Evolutionary conservation across 2,888 invertebrate genomes (phyloP).

Genomic region (Chymomyza caudatula): DNA sequence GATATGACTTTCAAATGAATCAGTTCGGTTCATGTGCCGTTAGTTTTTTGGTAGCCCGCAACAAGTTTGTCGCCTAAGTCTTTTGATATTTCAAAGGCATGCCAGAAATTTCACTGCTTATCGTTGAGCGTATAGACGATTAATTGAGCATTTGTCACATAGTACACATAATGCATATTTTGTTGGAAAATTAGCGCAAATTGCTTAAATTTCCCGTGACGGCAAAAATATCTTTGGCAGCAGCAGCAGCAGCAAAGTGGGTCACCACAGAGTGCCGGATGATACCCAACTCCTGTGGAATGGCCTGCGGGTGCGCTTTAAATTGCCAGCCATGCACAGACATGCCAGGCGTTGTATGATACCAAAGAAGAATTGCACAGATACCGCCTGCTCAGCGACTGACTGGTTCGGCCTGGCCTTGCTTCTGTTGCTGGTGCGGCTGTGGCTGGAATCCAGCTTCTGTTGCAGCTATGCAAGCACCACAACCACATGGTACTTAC

Average conservation of each 20-base stretch:
- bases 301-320: slow-evolving; percentile 65
- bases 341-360: slow-evolving; percentile 31
- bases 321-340: slow-evolving; percentile 50
- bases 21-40: slow-evolving; percentile 48
- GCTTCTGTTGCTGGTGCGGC: slow-evolving; percentile 5
- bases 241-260: slow-evolving; percentile 35
- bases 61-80: slow-evolving; percentile 19
- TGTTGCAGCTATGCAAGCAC: slow-evolving; percentile 21
- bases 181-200: slow-evolving; percentile 52
- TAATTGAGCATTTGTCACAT: slow-evolving; percentile 62
- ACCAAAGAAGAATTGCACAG: slow-evolving; percentile 15
- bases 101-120: slow-evolving; percentile 52
- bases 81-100: slow-evolving; percentile 29
- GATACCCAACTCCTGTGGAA: slow-evolving; percentile 33
- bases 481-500: slow-evolving; percentile 45
- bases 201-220: slow-evolving; percentile 56
- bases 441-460: too few relatives aligned
- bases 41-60: slow-evolving; percentile 37
- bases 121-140: slow-evolving; percentile 29
- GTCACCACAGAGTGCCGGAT: slow-evolving; percentile 28
- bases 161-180: slow-evolving; percentile 1
- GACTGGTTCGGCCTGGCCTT: slow-evolving; percentile 7
- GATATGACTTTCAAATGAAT: slow-evolving; percentile 52
- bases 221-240: background rate
- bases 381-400: slow-evolving; percentile 8